Percentiles rank a stretch among this genome's conserved stretches.
These are phyloP conservation scores for Psix sp. DNA, from an alignment of 1,140 invertebrate genomes.

Conservation along the genomic window DNA sequence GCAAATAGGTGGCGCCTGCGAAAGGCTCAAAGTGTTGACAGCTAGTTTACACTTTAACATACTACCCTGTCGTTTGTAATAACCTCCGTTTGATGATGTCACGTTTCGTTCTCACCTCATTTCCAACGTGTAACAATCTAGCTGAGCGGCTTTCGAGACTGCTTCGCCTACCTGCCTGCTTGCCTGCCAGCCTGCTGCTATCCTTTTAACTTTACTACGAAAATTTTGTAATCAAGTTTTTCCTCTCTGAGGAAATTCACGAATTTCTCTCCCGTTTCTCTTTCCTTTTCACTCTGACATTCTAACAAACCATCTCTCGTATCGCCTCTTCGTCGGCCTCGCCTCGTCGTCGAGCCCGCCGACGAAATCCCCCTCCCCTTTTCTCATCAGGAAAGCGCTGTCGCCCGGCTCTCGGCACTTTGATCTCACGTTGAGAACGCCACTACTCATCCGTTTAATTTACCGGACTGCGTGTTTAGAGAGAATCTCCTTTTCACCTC, in stretches of 20 bases:
- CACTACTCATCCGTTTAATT: slow-evolving; percentile 58
- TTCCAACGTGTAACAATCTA: slow-evolving; percentile 53
- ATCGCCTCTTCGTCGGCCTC: slow-evolving; percentile 6
- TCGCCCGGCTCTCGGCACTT: slow-evolving; percentile 48
- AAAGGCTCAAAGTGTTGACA: slow-evolving; percentile 50
- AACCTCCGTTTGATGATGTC: slow-evolving; percentile 68
- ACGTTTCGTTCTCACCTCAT: slow-evolving; percentile 58
- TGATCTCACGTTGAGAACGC: slow-evolving; percentile 51
- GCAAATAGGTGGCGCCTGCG: slow-evolving; percentile 51
- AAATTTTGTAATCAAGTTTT: slow-evolving; percentile 76
- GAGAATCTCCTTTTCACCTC: slow-evolving; percentile 57
- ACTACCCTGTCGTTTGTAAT: slow-evolving; percentile 70
- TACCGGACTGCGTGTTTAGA: slow-evolving; percentile 58
- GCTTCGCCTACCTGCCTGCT: slow-evolving; percentile 22
- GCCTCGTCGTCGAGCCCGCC: neutral
- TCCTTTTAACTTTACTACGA: slow-evolving; percentile 64
- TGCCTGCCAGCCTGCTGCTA: slow-evolving; percentile 19
- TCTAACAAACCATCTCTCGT: slow-evolving; percentile 20
- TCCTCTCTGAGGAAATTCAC: slow-evolving; percentile 60
- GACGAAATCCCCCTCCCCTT: slow-evolving; percentile 13
- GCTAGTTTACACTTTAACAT: slow-evolving; percentile 66
- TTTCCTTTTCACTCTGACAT: slow-evolving; percentile 18
- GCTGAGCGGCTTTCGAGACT: slow-evolving; percentile 21
- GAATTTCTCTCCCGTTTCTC: slow-evolving; percentile 41
- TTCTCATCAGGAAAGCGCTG: slow-evolving; percentile 55